Evolutionary conservation across 1,140 invertebrate genomes (phyloP).

Genomic region (Brachionus manjavacas): DNA sequence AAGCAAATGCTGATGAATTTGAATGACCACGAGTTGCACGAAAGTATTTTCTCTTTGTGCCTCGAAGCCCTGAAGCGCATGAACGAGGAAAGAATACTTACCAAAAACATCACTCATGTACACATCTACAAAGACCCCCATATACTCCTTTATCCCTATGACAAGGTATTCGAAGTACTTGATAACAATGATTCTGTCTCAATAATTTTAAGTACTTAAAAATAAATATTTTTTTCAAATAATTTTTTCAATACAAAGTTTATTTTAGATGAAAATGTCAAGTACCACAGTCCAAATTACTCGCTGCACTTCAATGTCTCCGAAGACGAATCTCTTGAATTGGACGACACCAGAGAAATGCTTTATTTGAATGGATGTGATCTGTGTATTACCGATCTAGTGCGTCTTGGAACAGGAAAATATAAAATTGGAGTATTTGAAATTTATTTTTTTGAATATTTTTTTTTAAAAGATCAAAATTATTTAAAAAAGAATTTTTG

Average conservation of each 20-base stretch:
- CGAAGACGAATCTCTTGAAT: not conserved
- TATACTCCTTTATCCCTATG: slow-evolving; percentile 28
- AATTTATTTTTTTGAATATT: slow-evolving; percentile 10
- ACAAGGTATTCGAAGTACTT: slow-evolving; percentile 14
- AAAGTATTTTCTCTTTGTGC: slow-evolving; percentile 32
- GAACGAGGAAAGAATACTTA: slow-evolving; percentile 20
- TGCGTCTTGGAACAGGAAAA: slow-evolving; percentile 61
- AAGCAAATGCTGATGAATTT: slow-evolving; percentile 39
- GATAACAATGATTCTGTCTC: slow-evolving; percentile 16
- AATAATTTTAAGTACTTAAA: slow-evolving; percentile 20
- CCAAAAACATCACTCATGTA: slow-evolving; percentile 29
- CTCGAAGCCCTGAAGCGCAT: slow-evolving; percentile 23
- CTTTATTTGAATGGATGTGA: slow-evolving; percentile 63
- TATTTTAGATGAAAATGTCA: slow-evolving; percentile 32
- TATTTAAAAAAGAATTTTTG: no score
- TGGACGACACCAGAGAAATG: slow-evolving; percentile 50
- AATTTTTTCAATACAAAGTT: no score
- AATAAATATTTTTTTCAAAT: not conserved
- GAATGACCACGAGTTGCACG: slow-evolving; percentile 1
- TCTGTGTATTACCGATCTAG: slow-evolving; percentile 63
- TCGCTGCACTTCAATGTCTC: not conserved
- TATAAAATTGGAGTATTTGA: slow-evolving; percentile 63
- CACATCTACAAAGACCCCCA: slow-evolving; percentile 29
- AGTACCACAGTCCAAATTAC: slow-evolving; percentile 21
- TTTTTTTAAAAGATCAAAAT: no score